Base-by-base conservation (phyloP, 2,888 invertebrate species). In the Adelognathus sp. region DNA sequence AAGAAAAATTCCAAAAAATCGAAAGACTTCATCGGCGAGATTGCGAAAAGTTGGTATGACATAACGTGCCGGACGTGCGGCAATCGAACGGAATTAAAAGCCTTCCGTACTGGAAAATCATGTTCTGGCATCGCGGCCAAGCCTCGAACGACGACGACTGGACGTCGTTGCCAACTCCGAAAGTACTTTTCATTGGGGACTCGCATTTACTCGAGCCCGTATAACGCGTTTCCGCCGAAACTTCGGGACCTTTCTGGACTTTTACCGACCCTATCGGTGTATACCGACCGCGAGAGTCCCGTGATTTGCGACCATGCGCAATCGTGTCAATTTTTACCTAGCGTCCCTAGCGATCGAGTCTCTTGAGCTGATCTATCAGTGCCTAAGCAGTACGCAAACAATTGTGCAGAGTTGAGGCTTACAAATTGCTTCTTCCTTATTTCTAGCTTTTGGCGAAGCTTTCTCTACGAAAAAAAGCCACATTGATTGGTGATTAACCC, bases 61-160 rank as follows among this genome's bases (percentile, higher is more conserved):
- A 21, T 18, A 54, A 58, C n/a, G 58, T 16, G 27, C 69, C 64
- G 69, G 69, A 70, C 64, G 70, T 78, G 58, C 29, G 44, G 78
- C 54, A 54, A 76, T 61, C 54, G 61, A 79, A 72, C 71, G 72
- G 76, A 76, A 79, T 79, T 74, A 76, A 79, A 76, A 76, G 71
- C 66, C 50, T 61, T 44, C 58, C 71, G 44, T 50, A 52, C 64
- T 63, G 73, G 75, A 82, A 83, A 82, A 84, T 81, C 81, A 63
- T 80, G 81, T 82, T 78, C 86, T 87, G 84, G 86, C 86, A 83
- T 76, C 79, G 79, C 50, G 44, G 84, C 86, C 81, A 83, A 71
- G 63, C 66, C 70, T 72, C 24, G 61, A 52, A 29, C 71, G 61
- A 63, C 50, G 83, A 79, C 81, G 67, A 69, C 74, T 63, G 56